Evolutionary conservation across 2,888 invertebrate genomes (phyloP).

Genomic region (Dicyrtoma fusca): DNA sequence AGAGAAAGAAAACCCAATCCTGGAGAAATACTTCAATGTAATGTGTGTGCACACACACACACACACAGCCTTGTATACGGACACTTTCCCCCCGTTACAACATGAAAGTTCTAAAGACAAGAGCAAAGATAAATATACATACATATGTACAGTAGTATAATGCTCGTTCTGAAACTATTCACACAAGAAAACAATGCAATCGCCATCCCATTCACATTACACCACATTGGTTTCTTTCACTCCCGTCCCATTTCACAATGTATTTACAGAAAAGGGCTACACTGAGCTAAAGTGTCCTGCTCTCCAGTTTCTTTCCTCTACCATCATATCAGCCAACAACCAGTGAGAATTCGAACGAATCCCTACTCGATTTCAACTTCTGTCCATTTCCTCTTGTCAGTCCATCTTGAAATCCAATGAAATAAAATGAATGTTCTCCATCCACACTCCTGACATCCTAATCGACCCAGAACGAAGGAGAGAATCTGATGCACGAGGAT

Average conservation of each 20-base stretch:
- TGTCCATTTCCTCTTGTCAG: slow-evolving; percentile 33
- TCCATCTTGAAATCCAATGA: slow-evolving; percentile 35
- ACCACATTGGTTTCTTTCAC: slow-evolving; percentile 33
- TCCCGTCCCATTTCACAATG: slow-evolving; percentile 19
- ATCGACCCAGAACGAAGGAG: slow-evolving; percentile 27
- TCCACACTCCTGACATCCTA: slow-evolving; percentile 28
- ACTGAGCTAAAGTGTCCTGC: neutral
- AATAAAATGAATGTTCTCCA: slow-evolving; percentile 36
- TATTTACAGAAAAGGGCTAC: neutral
- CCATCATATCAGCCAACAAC: slow-evolving; percentile 9
- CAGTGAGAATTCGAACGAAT: slow-evolving; percentile 26
- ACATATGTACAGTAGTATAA: neutral
- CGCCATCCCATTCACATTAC: slow-evolving; percentile 33
- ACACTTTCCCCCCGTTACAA: slow-evolving; percentile 9
- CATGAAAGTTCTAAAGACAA: neutral
- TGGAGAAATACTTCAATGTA: no score
- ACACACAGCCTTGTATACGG: slow-evolving; percentile 16
- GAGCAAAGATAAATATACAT: neutral
- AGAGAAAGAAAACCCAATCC: no score
- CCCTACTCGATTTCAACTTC: slow-evolving; percentile 34
- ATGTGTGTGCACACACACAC: no score
- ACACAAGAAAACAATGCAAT: slow-evolving; percentile 21
- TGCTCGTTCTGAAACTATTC: slow-evolving; percentile 15
- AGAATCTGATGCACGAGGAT: slow-evolving; percentile 20
- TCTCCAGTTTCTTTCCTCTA: neutral